These are phyloP conservation scores for Chironomus riparius DNA, from an alignment of 2,888 invertebrate genomes.

Conservation along the genomic window DNA sequence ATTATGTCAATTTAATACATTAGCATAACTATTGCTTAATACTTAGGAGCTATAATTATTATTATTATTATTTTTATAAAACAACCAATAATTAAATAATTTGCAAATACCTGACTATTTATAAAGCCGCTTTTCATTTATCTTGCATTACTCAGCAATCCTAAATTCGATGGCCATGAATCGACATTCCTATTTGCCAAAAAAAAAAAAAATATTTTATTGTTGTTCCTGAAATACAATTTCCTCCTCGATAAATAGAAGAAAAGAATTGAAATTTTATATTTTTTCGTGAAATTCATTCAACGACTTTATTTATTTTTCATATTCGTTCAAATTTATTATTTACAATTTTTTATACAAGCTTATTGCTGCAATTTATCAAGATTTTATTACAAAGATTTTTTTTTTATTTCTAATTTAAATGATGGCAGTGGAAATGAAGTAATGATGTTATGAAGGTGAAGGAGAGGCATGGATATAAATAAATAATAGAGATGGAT, in stretches of 20 bases:
- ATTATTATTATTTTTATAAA: no score
- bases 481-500: not conserved
- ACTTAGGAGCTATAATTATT: no score
- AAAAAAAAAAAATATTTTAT: no score
- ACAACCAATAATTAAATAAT: no score
- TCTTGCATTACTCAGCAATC: no score
- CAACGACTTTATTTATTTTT: not conserved
- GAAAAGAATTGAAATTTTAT: not conserved
- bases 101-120: no score
- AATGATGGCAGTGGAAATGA: not conserved
- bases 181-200: no score
- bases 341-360: constrained; percentile 16
- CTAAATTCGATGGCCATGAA: no score
- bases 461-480: not conserved
- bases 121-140: no score
- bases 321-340: not conserved
- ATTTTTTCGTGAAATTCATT: not conserved
- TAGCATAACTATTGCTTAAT: no score
- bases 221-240: no score
- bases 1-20: no score
- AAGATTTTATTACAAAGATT: not conserved
- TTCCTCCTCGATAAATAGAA: not conserved
- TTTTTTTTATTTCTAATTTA: not conserved
- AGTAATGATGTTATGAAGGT: not conserved
- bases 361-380: constrained; percentile 20